Conservation (phyloP, 2,113 vertebrate species). For the Furnarius figulus region DNA sequence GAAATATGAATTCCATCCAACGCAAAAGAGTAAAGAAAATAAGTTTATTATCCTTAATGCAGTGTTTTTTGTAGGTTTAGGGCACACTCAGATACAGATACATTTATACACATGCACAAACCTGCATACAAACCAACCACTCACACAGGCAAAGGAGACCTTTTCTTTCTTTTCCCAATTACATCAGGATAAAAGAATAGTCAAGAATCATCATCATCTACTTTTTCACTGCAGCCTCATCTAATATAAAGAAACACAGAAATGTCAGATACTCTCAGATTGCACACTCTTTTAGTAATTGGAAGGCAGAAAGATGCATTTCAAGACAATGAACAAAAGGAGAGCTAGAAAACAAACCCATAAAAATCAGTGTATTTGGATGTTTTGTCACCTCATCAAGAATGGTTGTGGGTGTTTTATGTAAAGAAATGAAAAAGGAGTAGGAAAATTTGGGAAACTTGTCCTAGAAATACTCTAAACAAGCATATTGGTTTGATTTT, state of each 20-base stretch:
- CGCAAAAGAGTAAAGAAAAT: not conserved
- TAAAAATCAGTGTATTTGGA: not conserved
- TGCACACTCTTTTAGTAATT: not conserved
- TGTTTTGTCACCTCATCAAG: not conserved
- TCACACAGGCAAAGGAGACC: not conserved
- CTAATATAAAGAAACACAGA: not conserved
- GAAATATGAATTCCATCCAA: not conserved
- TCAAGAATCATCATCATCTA: not conserved
- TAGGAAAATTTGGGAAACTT: not conserved
- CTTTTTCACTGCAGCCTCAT: not conserved
- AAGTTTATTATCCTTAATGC: not conserved
- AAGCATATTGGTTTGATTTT: not conserved
- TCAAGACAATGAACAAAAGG: not conserved
- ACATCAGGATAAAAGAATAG: not conserved
- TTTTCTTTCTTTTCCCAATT: not conserved
- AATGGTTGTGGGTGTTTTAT: not conserved
- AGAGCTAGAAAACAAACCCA: not conserved
- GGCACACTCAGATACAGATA: not conserved
- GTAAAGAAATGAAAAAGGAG: not conserved
- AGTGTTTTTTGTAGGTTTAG: not conserved
- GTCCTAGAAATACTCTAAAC: not conserved
- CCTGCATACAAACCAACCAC: not conserved
- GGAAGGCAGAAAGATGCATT: not conserved
- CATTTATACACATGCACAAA: rapidly evolving
- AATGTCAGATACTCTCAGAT: not conserved